Base-by-base conservation (phyloP, 2,888 invertebrate species). In the Drymonia ruficornis region DNA sequence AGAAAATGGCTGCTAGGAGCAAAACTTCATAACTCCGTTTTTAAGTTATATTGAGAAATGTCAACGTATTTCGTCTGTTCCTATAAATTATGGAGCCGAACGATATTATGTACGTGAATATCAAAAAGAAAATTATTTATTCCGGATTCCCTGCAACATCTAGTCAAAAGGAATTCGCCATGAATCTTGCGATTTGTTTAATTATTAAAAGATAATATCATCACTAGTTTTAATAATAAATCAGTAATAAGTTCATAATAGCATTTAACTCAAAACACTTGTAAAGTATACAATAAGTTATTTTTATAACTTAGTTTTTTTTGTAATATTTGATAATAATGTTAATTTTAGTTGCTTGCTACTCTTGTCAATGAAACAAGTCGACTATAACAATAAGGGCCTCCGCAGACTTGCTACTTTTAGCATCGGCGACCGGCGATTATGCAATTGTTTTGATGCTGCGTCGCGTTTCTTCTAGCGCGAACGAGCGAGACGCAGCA, bases 111-210 rank as follows among this genome's bases (percentile, higher is more conserved):
- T n/a, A n/a, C n/a, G n/a, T n/a, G n/a, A n/a, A n/a, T n/a, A n/a
- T n/a, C n/a, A 28, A 1, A 28, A 28, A 7, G 8, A 28, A 36
- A 11, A 12, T 9, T 3, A 40, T 40, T 12, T 19, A 19, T 1
- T 43, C 19, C 13, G 12, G 23, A 43, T 43, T 43, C 19, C 11
- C 43, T 43, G 19, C 23, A 12, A 19, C 13, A 19, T 43, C 43
- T 43, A 43, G 43, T 43, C 43, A 43, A 43, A 18, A 19, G 43
- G 19, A 19, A 11, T 18, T 40, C 7, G 40, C 40, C 16, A 40
- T 2, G 16, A 40, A 8, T 40, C 40, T 16, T 16, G 40, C 40
- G 8, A 40, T 40, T 40, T 15, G 9, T 16, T 40, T 16, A 7
- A 40, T 40, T 15, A 16, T 40, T 9, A 40, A 15, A 40, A 38